Conservation (phyloP, 2,797 vertebrate genomes). For the Ctenosaura bakeri region DNA sequence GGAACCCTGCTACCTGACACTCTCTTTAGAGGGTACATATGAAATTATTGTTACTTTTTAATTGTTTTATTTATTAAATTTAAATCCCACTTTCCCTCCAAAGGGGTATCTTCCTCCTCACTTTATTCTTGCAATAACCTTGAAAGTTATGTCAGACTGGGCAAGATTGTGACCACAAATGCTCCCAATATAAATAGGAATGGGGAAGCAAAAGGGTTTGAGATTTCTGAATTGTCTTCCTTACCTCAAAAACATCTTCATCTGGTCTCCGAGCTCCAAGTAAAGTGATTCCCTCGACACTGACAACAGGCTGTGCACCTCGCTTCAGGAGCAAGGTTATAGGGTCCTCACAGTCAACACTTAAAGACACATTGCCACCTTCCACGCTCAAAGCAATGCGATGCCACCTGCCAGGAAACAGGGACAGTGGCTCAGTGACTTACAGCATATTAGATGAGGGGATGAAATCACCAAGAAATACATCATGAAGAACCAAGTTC, state of each 20-base stretch:
- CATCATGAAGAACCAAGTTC: not conserved
- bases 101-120: not conserved
- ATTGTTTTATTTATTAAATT: not conserved
- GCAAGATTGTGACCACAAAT: not conserved
- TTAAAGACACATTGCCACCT: constrained; percentile 83
- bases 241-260: constrained; percentile 90
- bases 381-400: constrained; percentile 88
- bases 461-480: not conserved
- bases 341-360: constrained; percentile 87
- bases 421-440: not conserved
- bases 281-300: constrained; percentile 85
- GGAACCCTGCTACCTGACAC: too few species aligned
- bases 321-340: constrained; percentile 73
- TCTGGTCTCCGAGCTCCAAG: constrained; percentile 87
- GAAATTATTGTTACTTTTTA: too few species aligned
- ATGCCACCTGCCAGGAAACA: constrained; percentile 87
- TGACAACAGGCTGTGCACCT: constrained; percentile 81
- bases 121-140: not conserved
- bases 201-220: not conserved
- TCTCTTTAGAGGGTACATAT: too few species aligned
- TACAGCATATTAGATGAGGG: not conserved
- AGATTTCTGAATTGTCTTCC: constrained; percentile 7
- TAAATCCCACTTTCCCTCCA: not conserved
- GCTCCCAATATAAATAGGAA: not conserved
- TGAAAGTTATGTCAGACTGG: not conserved